Evolutionary conservation across 2,888 invertebrate genomes (phyloP).

Genomic region (Capitulum mitella): DNA sequence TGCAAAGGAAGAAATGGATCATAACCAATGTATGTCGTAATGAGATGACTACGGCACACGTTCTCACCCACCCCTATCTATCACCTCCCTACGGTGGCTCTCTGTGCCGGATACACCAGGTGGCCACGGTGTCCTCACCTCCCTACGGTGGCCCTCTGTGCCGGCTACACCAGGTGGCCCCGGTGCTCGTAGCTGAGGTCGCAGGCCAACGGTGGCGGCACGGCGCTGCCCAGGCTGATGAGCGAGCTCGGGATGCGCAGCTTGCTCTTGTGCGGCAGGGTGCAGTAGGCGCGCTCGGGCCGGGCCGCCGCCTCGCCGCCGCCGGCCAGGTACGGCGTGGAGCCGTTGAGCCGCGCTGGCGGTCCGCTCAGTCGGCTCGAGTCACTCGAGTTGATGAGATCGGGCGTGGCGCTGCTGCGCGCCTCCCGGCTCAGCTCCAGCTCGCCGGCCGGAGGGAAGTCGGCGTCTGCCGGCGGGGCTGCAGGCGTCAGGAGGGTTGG

Average conservation of each 20-base stretch:
- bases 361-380: not conserved
- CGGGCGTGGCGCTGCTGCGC: not conserved
- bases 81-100: too few species aligned
- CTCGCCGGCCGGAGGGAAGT: not conserved
- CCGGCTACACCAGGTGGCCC: not conserved
- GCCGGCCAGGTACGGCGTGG: not conserved
- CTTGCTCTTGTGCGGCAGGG: not conserved
- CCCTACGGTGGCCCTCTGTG: too few species aligned
- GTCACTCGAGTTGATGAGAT: not conserved
- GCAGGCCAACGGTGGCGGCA: not conserved
- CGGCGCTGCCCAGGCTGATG: not conserved
- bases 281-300: not conserved
- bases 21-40: too few species aligned
- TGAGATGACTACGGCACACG: too few species aligned
- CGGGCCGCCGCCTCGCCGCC: not conserved
- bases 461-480: not conserved
- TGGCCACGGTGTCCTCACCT: not conserved
- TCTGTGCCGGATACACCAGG: not conserved
- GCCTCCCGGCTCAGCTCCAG: not conserved
- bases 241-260: conserved; percentile 16
- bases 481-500: too few species aligned
- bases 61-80: too few species aligned
- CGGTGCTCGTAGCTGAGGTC: not conserved
- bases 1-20: too few species aligned
- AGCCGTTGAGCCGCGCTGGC: not conserved